Evolutionary conservation across 2,888 invertebrate genomes (phyloP), one percentile per base, ranked within the genome.

Genomic region (Xylota segnis): DNA sequence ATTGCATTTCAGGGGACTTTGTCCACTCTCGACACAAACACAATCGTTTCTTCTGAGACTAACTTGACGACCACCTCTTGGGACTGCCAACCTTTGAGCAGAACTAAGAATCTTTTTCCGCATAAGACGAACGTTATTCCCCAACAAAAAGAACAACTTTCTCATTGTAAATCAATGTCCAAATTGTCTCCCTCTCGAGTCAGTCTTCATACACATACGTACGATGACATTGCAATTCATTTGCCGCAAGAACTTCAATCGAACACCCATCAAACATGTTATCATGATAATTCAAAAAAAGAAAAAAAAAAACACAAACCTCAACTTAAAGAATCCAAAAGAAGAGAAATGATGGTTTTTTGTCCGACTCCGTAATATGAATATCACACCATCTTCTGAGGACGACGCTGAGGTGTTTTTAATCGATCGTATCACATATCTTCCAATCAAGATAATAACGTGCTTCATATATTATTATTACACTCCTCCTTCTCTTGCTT

Each of bases 401-500:
- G 76, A 77, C 63, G 86, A 76, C 72, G 71, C 68, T 45, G 87
- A 88, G 88, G 88, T 88, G 88, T 88, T 88, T 87, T 88, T 87
- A 88, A 88, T 88, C 88, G 88, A 88, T 87, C 88, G 86, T 88
- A 88, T 88, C 88, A 88, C 86, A 87, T 87, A 87, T 82, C 88
- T 78, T 76, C 87, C 88, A 88, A 88, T 88, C 88, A 88, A 83
- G 86, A 88, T 88, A 88, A 88, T 89, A 87, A 88, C 87, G 86
- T 87, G 88, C 84, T 87, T 84, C 87, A 88, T 88, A 88, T 88
- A 88, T 88, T 88, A 88, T 88, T 88, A 88, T 88, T 88, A 83
- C 88, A 88, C 88, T 86, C 87, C 82, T 83, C 65, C 71, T 56
- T 34, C 54, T 66, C 16, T 37, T 72, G 16, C 58, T 47, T 59